These are phyloP conservation scores for Trichopria drosophilae DNA, from an alignment of 2,888 invertebrate genomes.

Conservation along the genomic window DNA sequence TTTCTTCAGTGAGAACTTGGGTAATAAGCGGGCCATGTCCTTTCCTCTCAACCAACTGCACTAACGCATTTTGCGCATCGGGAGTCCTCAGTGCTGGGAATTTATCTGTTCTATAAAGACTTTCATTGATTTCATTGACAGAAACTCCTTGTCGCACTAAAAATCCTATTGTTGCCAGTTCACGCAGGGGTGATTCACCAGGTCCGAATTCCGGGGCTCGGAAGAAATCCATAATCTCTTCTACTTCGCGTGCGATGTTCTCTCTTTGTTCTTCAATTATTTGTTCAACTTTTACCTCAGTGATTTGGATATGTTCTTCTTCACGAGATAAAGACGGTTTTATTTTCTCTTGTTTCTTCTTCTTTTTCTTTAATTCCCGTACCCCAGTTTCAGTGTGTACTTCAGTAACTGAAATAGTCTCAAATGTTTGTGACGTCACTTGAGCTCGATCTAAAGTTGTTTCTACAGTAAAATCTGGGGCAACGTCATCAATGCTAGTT, in stretches of 20 bases:
- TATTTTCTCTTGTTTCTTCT: slow-evolving; percentile 51
- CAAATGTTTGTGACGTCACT: slow-evolving; percentile 51
- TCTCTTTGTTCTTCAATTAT: slow-evolving; percentile 64
- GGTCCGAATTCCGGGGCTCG: slow-evolving; percentile 79
- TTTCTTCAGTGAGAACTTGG: slow-evolving; percentile 80
- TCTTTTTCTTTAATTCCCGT: slow-evolving; percentile 57
- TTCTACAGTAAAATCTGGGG: slow-evolving; percentile 46
- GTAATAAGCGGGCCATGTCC: slow-evolving; percentile 81
- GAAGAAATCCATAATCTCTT: slow-evolving; percentile 73
- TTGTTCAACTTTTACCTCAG: slow-evolving; percentile 62
- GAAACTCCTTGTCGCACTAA: slow-evolving; percentile 76
- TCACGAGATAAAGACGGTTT: slow-evolving; percentile 38
- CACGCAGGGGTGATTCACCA: slow-evolving; percentile 76
- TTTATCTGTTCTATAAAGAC: slow-evolving; percentile 75
- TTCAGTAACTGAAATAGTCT: slow-evolving; percentile 65
- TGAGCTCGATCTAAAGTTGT: slow-evolving; percentile 45
- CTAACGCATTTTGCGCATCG: slow-evolving; percentile 81
- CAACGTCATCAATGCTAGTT: slow-evolving; percentile 47
- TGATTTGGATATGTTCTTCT: slow-evolving; percentile 55
- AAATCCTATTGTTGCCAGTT: slow-evolving; percentile 81
- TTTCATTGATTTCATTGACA: slow-evolving; percentile 72
- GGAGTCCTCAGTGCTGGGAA: slow-evolving; percentile 80
- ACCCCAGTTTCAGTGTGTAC: slow-evolving; percentile 63
- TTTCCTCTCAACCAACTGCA: slow-evolving; percentile 80
- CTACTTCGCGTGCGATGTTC: slow-evolving; percentile 71